Percentiles rank a stretch among this genome's conserved stretches.
Evolutionary conservation across 1,140 invertebrate genomes (phyloP).

Genomic region (Choristoneura fumiferana): DNA sequence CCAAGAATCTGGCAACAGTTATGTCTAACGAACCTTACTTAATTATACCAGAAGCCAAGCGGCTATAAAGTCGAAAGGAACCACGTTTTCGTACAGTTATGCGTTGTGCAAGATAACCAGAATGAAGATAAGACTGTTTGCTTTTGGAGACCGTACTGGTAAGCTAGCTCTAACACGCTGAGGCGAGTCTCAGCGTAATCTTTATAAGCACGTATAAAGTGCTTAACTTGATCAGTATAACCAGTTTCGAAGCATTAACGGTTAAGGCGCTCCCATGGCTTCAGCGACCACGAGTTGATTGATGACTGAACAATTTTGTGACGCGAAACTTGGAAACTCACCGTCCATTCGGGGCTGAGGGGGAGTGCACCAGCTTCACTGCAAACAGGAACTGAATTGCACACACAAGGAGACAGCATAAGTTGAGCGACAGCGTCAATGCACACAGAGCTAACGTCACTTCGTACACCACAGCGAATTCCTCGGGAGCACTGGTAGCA

Average conservation of each 20-base stretch:
- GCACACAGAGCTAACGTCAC: conserved; percentile 93
- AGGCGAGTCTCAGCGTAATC: conserved; percentile 34
- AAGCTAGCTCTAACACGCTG: conserved; percentile 19
- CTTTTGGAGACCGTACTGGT: conserved; percentile 24
- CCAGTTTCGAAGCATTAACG: conserved; percentile 61
- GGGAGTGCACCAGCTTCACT: conserved; percentile 92
- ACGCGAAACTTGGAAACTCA: conserved; percentile 41
- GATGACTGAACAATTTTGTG: conserved; percentile 26
- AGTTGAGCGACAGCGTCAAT: conserved; percentile 90
- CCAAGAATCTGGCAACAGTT: conserved; percentile 30
- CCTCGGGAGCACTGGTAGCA: conserved; percentile 83
- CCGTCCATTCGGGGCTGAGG: conserved; percentile 79
- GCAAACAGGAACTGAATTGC: conserved; percentile 96
- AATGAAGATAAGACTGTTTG: conserved; percentile 46
- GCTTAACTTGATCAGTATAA: conserved; percentile 40
- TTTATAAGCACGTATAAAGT: conserved; percentile 35
- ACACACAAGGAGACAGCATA: conserved; percentile 95
- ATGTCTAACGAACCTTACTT: conserved; percentile 26
- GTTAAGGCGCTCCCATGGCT: conserved; percentile 41
- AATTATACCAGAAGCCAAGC: conserved; percentile 32
- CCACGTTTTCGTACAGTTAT: conserved; percentile 45
- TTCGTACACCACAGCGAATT: conserved; percentile 93
- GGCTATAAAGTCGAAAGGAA: conserved; percentile 23
- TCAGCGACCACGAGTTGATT: conserved; percentile 41
- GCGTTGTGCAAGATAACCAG: conserved; percentile 46